Evolutionary conservation across 2,797 vertebrate species (phyloP), one percentile per base, ranked within the genome.

Genomic region (Astyanax mexicanus): DNA sequence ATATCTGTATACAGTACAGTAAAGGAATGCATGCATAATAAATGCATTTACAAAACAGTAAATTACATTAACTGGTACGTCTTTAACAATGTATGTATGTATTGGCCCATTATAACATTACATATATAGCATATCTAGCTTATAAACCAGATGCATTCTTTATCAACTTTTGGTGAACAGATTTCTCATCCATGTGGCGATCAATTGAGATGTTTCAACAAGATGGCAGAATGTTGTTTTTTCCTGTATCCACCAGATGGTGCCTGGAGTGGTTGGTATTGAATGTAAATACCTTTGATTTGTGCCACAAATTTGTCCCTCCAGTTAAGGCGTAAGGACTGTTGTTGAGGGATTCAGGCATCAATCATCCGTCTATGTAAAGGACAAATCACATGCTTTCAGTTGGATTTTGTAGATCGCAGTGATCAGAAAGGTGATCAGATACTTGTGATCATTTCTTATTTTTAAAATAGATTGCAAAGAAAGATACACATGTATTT

Each of bases 191-290:
- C 60, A 72, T 66, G 29, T 32, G 25, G 6, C 60, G 52, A 49
- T 42, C 49, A 69, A 21, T 37, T 74, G 15, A 68, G 45, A 68
- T 68, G 44, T 70, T 52, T 70, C 19, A 25, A 75, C 72, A 77
- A 79, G 69, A 83, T 80, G 72, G 73, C 73, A 83, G 78, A 73
- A 77, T 76, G 29, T 51, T 49, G 47, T 72, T 60, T 58, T 64
- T 47, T 21, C 37, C 8, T 27, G 0, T 60, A 32, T 58, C 64
- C 69, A 79, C 70, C 78, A 83, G 68, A 78, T 78, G 82, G 58
- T 69, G 78, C 60, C 19, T 77, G 49, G 42, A 62, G 32, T 17
- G 13, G 62, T 21, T 17, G 13, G 62, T 21, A 42, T 21, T 66
- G 19, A 35, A 3, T 62, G 35, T 40, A 27, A 55, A 69, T 71